These are phyloP conservation scores for Neosilurus mollespiculum DNA, from an alignment of 2,797 vertebrate genomes.

Conservation along the genomic window DNA sequence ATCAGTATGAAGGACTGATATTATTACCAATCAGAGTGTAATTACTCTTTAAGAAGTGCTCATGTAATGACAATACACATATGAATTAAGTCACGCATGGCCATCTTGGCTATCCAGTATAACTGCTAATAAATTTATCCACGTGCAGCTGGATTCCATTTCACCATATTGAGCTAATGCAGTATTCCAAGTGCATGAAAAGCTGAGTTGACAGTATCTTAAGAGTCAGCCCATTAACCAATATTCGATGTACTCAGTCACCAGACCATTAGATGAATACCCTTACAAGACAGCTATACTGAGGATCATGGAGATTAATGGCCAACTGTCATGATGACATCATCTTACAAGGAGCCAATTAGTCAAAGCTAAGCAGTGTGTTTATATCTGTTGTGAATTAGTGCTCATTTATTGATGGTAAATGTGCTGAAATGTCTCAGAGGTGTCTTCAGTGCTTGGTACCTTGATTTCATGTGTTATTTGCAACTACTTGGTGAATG, in stretches of 20 bases:
- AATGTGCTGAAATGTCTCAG: not conserved
- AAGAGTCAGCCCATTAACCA: conserved; percentile 40
- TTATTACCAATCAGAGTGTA: conserved; percentile 9
- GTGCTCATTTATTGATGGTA: not conserved
- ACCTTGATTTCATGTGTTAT: not conserved
- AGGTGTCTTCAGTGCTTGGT: not conserved
- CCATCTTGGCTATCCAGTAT: not conserved
- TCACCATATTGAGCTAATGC: conserved; percentile 41
- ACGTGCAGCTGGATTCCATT: conserved; percentile 42
- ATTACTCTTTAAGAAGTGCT: conserved; percentile 19
- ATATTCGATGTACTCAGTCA: conserved; percentile 30
- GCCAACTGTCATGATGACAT: conserved; percentile 29
- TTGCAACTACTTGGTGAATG: not conserved
- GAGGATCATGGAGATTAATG: conserved; percentile 41
- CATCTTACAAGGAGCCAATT: conserved; percentile 21
- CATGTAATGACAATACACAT: not conserved
- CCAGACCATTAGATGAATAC: conserved; percentile 39
- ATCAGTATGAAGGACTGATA: not conserved
- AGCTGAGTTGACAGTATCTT: conserved; percentile 38
- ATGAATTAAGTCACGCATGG: not conserved
- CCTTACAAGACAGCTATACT: conserved; percentile 36
- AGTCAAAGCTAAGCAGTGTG: not conserved
- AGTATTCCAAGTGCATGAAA: conserved; percentile 41
- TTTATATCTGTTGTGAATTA: conserved; percentile 4
- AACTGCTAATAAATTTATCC: conserved; percentile 17